phyloP scores from a whole-genome alignment of 2,888 invertebrate species.

The Orchesellides sinensis region DNA sequence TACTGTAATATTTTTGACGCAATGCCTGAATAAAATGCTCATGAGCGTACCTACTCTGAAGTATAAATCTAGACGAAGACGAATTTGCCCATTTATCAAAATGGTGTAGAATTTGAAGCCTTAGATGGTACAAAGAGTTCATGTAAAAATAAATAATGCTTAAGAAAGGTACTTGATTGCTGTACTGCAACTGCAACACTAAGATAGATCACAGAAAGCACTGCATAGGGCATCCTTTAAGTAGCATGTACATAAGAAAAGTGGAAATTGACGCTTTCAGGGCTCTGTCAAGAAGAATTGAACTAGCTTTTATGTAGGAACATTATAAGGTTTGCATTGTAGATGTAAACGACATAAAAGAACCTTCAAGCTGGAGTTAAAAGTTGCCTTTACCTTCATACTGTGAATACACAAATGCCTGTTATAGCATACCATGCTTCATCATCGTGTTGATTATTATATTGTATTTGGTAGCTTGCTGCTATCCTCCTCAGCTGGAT shows the following conservation, averaged over 20 bases:
- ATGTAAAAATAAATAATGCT: too few relatives aligned
- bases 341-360: conserved; percentile 4
- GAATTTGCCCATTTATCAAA: conserved; percentile 29
- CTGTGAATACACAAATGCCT: background rate
- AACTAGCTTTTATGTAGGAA: background rate
- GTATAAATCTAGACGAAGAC: conserved; percentile 11
- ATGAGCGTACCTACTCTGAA: too few relatives aligned
- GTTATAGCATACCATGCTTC: conserved; percentile 19
- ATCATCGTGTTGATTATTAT: conserved; percentile 43
- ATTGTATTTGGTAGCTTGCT: background rate
- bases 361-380: conserved; percentile 9
- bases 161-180: background rate
- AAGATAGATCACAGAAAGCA: background rate
- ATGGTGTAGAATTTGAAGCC: background rate
- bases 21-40: too few relatives aligned
- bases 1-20: too few relatives aligned
- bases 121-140: background rate
- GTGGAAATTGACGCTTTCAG: conserved; percentile 11
- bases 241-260: background rate
- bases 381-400: background rate
- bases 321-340: too few relatives aligned
- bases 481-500: conserved; percentile 56
- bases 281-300: conserved; percentile 23
- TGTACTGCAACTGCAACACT: background rate
- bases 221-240: background rate